Conservation (phyloP, 2,113 vertebrate species). For the Pristiophorus japonicus region DNA sequence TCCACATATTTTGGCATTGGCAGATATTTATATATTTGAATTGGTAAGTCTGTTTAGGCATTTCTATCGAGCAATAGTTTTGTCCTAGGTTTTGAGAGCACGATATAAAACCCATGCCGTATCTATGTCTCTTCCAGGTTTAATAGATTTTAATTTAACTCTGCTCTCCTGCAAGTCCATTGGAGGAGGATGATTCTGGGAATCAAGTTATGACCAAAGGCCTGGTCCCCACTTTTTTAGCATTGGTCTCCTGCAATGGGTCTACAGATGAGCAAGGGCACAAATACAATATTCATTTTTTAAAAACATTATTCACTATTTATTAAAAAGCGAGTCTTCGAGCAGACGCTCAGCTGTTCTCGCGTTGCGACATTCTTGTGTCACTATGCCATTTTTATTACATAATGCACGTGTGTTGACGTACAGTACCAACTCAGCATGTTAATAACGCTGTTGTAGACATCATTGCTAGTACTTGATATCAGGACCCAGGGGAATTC, state of each 20-base stretch:
- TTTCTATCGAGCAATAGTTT: neutral
- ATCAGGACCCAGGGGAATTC: neutral
- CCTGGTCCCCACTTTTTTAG: neutral
- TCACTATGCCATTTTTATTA: neutral
- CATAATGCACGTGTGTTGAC: neutral
- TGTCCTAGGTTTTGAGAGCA: neutral
- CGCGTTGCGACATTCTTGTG: neutral
- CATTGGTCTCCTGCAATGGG: neutral
- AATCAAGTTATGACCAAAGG: neutral
- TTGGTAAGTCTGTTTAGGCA: too few species aligned
- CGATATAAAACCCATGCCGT: neutral
- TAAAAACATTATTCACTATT: neutral
- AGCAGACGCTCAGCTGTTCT: neutral
- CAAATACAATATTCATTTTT: neutral
- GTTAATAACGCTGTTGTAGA: neutral
- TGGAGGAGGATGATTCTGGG: neutral
- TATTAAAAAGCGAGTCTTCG: neutral
- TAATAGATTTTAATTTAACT: neutral
- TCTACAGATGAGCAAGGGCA: neutral
- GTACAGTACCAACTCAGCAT: neutral
- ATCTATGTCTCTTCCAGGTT: neutral
- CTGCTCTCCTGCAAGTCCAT: neutral
- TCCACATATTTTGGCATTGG: too few species aligned
- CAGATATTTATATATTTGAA: too few species aligned
- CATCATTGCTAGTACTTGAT: neutral